Percentiles rank a stretch among this genome's conserved stretches.
Evolutionary conservation across 2,797 vertebrate genomes (phyloP).

Genomic region (Chlorospingus semifuscus): DNA sequence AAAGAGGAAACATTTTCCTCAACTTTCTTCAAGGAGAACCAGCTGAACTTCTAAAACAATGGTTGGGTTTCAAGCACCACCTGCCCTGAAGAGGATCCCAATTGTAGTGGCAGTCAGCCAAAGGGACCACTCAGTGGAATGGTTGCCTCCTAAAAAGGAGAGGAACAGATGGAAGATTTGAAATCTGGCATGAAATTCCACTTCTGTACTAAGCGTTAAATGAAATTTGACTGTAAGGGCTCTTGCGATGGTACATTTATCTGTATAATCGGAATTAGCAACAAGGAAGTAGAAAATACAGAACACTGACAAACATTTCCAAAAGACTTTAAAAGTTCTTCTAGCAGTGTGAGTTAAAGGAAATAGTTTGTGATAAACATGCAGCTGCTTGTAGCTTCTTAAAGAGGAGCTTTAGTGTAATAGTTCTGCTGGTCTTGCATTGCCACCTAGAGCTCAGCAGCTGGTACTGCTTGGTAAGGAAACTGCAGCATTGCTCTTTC

Average conservation of each 20-base stretch:
- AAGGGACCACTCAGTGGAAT: conserved; percentile 44
- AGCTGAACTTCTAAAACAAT: conserved; percentile 40
- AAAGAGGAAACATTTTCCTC: not conserved
- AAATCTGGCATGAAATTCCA: conserved; percentile 57
- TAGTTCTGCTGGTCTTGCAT: conserved; percentile 27
- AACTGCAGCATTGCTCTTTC: not conserved
- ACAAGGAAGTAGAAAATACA: conserved; percentile 40
- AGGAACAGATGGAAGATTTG: conserved; percentile 63
- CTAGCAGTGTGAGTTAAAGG: conserved; percentile 14
- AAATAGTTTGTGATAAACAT: conserved; percentile 38
- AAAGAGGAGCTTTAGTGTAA: not conserved
- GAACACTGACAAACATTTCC: conserved; percentile 45
- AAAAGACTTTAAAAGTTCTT: conserved; percentile 47
- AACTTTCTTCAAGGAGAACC: conserved; percentile 15
- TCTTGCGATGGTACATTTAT: conserved; percentile 26
- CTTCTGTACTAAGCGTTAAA: conserved; percentile 30
- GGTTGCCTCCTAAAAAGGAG: conserved; percentile 36
- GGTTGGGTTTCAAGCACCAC: conserved; percentile 31
- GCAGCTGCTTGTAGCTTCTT: conserved; percentile 49
- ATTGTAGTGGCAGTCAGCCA: conserved; percentile 48
- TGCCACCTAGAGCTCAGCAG: conserved; percentile 62
- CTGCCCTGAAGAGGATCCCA: conserved; percentile 59
- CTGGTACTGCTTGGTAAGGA: not conserved
- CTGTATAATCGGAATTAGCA: conserved; percentile 63
- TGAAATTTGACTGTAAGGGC: conserved; percentile 46